Evolutionary conservation across 2,888 invertebrate genomes (phyloP), one percentile per base, ranked within the genome.

Genomic region (Hedychridium roseum): DNA sequence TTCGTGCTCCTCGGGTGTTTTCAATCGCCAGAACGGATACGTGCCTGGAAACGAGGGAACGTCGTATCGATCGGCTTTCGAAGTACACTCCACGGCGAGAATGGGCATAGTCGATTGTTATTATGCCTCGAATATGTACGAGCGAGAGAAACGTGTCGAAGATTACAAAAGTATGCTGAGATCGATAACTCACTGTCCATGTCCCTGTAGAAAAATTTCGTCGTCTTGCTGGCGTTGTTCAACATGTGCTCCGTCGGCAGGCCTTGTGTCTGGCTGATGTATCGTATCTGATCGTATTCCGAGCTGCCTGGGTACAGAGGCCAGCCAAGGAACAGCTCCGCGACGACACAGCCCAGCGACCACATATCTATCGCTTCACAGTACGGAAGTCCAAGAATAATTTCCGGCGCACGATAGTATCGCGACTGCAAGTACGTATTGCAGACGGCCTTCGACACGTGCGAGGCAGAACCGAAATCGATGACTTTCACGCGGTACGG

Each of bases 321-420:
- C 99, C 99, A 99, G 57, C 99, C 99, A 32, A 99, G 86, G 82
- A 99, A 99, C 64, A 99, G 84, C 80, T 99, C 99, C 2, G 99
- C 99, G 35, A 99, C 97, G 57, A 99, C 99, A 82, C 99, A 99
- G 48, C 99, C 99, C 62, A 99, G 83, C 3, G 97, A 98, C 99
- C 99, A 99, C 98, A 99, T 99, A 82, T 99, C 99, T 71, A 99
- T 99, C 9, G 98, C 96, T 81, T 99, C 99, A 83, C 97, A 97
- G 83, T 99, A 99, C 54, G 97, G 98, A 68, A 99, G 83, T 15
- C 99, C 99, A 71, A 97, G 85, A 74, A 97, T 97, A 73, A 97
- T 97, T 82, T 97, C 97, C 1, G 97, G 97, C 23, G 97, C 96
- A 64, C 97, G 90, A 53, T 99, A 99, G 80, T 99, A 99, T 76